These are phyloP conservation scores for Microctenopoma steveboyesi DNA, from an alignment of 2,797 vertebrate species.

Conservation along the genomic window DNA sequence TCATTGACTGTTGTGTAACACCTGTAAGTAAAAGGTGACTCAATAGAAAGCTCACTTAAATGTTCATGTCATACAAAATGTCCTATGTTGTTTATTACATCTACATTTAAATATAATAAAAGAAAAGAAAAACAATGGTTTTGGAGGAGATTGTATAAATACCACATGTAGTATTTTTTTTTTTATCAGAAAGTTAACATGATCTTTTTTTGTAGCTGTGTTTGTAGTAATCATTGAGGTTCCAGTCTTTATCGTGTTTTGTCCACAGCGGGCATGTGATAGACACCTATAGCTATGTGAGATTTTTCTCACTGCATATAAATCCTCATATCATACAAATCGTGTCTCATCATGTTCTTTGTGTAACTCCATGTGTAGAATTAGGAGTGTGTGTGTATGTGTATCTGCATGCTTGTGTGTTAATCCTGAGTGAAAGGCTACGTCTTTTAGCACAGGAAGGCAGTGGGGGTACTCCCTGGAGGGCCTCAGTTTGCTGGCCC, in stretches of 20 bases:
- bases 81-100: no score
- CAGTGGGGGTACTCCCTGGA: constrained; percentile 66
- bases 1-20: no score
- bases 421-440: constrained; percentile 81
- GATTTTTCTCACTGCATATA: constrained; percentile 10
- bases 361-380: constrained; percentile 46
- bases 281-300: not conserved
- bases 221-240: not conserved
- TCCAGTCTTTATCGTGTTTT: constrained; percentile 16
- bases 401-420: constrained; percentile 55
- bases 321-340: constrained; percentile 30
- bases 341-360: constrained; percentile 13
- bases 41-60: no score
- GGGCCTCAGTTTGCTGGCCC: constrained; percentile 77
- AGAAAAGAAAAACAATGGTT: no score
- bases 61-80: no score
- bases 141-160: no score
- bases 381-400: constrained; percentile 43
- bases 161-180: not conserved
- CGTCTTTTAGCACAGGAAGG: constrained; percentile 71
- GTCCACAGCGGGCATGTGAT: constrained; percentile 17
- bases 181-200: not conserved
- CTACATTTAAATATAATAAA: no score
- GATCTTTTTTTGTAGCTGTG: not conserved
- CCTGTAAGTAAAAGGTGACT: no score